Evolutionary conservation across 2,888 invertebrate genomes (phyloP), one percentile per base, ranked within the genome.

Genomic region (Kuschelorhynchus macadamiae): DNA sequence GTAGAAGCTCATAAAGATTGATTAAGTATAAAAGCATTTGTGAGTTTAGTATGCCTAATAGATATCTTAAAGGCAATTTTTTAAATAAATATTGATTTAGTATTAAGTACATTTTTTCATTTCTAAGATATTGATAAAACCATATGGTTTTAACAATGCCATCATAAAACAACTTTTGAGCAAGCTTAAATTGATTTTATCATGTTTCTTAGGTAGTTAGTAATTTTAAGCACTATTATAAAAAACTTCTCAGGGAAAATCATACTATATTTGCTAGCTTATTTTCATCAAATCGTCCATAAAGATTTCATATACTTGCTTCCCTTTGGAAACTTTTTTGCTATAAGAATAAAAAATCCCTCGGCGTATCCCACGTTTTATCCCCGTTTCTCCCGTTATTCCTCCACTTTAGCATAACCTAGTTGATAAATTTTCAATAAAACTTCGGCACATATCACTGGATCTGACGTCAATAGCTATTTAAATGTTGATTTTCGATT

Each of bases 401-500:
- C 30, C 33, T 33, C 57, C 57, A 46, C 46, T 57, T 57, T 57
- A 46, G 44, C 44, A 44, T 44, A 44, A 61, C 52, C 46, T 53
- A 63, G 62, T 55, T 65, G 57, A 65, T 59, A 65, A 65, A 65
- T 65, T 57, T 57, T 50, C 57, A 65, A 65, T 65, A 65, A 65
- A 65, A 65, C 57, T 65, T 57, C 50, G 52, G 65, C 50, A 65
- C 65, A 65, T 65, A 65, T 65, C 65, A 65, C 65, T 65, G 65
- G 46, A 59, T 50, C 33, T 65, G 65, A 65, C 65, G 65, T 65
- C 65, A 59, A 65, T 57, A 65, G 57, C 65, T 57, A 65, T 65
- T 65, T 65, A 65, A 59, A 65, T 59, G 65, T 65, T 65, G 65
- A 65, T 52, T 59, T 65, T 65, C 65, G 59, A 65, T 65, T 65